A percentile compares a stretch with the other conserved stretches of the same genome.
Conservation (phyloP, 1,140 invertebrate species). For the Lepidurus couesii region DNA sequence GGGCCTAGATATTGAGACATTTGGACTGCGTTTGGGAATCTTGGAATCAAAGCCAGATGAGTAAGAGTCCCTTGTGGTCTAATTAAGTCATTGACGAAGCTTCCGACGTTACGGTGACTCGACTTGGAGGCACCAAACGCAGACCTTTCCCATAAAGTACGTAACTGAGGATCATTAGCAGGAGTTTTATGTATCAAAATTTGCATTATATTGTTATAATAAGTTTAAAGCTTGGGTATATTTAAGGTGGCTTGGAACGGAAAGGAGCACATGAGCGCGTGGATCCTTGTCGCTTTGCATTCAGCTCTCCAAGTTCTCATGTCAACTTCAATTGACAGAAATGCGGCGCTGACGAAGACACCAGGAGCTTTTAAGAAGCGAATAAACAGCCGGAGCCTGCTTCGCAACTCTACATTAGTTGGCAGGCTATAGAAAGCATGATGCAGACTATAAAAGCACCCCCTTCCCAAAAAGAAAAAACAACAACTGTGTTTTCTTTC, state of each 20-base stretch:
- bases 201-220: not conserved
- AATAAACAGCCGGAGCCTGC: not conserved
- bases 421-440: not conserved
- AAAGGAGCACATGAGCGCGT: not conserved
- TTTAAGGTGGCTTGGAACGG: constrained; percentile 9
- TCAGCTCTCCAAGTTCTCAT: not conserved
- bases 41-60: not conserved
- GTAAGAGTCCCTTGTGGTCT: constrained; percentile 5
- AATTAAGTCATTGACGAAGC: not conserved
- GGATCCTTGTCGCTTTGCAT: constrained; percentile 4
- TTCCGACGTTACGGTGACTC: not conserved
- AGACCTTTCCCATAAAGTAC: not conserved
- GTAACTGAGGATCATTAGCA: not conserved
- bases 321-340: constrained; percentile 18
- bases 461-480: not conserved
- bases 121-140: not conserved
- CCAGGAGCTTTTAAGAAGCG: constrained; percentile 14
- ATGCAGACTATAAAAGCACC: not conserved
- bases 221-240: not conserved
- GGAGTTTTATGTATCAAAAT: not conserved
- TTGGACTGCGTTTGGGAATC: too few species aligned
- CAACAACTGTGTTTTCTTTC: not conserved
- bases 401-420: not conserved
- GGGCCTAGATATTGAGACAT: too few species aligned
- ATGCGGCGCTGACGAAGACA: constrained; percentile 17